Conservation (phyloP, 2,888 invertebrate species). For the Oligia latruncula region DNA sequence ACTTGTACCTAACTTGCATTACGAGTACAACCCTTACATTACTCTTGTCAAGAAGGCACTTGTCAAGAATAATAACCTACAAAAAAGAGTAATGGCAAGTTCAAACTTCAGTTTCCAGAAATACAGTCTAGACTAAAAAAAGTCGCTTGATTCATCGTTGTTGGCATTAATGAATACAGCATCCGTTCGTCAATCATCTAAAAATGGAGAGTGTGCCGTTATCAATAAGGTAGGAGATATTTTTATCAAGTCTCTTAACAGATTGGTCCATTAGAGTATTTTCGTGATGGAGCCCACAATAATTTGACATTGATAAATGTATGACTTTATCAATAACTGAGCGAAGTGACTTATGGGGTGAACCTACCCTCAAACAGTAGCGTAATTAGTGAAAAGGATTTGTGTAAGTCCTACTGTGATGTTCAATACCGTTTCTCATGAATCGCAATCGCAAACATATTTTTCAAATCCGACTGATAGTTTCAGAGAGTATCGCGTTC, state of each 20-base stretch:
- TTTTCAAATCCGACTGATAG: too few species aligned
- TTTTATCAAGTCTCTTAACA: conserved; percentile 39
- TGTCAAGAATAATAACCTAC: not conserved
- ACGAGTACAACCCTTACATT: not conserved
- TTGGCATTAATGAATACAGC: conserved; percentile 22
- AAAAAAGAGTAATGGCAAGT: not conserved
- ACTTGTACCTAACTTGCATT: not conserved
- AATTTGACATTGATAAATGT: conserved; percentile 66
- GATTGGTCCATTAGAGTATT: conserved; percentile 38
- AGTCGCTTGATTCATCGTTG: not conserved
- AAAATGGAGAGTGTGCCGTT: conserved; percentile 22
- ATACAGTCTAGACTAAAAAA: conserved; percentile 5
- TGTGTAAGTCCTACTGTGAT: conserved; percentile 4
- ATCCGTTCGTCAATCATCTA: conserved; percentile 24
- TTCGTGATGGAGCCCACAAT: conserved; percentile 38
- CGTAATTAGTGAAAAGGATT: conserved; percentile 52
- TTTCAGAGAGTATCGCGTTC: too few species aligned
- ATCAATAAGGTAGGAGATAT: conserved; percentile 32
- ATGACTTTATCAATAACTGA: conserved; percentile 50
- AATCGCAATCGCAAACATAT: too few species aligned
- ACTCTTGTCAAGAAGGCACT: not conserved
- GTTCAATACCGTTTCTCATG: too few species aligned
- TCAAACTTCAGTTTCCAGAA: not conserved
- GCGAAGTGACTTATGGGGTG: conserved; percentile 10
- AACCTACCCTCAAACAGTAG: conserved; percentile 16